phyloP scores from a whole-genome alignment of 2,113 vertebrate species.

The Pardalotus punctatus region DNA sequence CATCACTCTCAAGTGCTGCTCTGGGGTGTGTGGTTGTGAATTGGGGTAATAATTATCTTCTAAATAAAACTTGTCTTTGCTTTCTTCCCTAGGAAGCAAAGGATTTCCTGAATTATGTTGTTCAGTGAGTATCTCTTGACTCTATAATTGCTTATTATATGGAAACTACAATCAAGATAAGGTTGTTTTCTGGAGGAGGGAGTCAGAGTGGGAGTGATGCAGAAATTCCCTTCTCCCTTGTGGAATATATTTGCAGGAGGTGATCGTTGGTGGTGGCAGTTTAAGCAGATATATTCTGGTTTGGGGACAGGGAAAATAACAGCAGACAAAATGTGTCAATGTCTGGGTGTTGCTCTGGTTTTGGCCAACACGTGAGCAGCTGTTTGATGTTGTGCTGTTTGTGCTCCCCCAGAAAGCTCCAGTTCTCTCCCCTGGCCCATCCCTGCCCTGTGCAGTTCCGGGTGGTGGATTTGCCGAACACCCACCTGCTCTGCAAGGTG shows the following conservation, averaged over 20 bases:
- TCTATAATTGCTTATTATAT: neutral
- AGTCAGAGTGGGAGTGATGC: neutral
- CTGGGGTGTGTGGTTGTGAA: neutral
- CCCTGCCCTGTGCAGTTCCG: conserved; percentile 89
- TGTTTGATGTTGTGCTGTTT: neutral
- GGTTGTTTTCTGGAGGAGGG: neutral
- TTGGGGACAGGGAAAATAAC: neutral
- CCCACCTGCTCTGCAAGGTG: conserved; percentile 88
- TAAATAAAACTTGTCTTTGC: neutral
- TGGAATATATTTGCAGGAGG: neutral
- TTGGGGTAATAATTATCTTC: neutral
- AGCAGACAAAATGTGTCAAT: fast-evolving
- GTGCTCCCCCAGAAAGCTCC: conserved; percentile 79
- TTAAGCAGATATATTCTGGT: neutral
- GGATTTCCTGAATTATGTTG: conserved; percentile 79
- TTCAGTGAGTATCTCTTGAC: conserved; percentile 74
- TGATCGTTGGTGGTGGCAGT: neutral
- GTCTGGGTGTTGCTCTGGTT: neutral
- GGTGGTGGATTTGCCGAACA: conserved; percentile 87
- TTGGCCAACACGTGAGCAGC: neutral
- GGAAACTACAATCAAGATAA: neutral
- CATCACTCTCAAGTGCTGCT: neutral
- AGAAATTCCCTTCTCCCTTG: neutral
- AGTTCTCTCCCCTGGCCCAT: conserved; percentile 77
- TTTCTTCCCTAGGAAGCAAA: conserved; percentile 74